Evolutionary conservation across 2,797 vertebrate species (phyloP), one percentile per base, ranked within the genome.

Genomic region (Malacoraja senta): DNA sequence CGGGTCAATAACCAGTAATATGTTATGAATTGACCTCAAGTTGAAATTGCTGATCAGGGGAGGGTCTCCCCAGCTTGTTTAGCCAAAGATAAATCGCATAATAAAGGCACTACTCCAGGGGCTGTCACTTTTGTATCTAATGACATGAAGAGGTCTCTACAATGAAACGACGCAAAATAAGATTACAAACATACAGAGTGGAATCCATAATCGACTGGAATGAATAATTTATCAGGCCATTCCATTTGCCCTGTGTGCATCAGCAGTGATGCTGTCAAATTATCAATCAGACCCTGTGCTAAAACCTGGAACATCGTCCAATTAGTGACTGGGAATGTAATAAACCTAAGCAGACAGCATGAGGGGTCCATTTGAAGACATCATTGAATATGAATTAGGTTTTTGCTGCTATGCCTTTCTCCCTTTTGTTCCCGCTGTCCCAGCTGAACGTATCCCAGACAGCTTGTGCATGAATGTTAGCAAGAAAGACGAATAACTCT

Each of bases 211-310:
- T 92, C 44, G 90, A 92, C 71, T 53, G 19, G 24, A 12, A 26
- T 92, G 90, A 92, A 76, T 92, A 53, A 92, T 92, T 92, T 92
- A 92, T 76, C 90, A 92, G 90, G 44, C 71, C 24, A 53, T 68
- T 92, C 38, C 38, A 76, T 76, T 92, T n/a, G 38, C 29, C 74
- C 90, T 2, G 71, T 76, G 12, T n/a, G 35, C 71, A 92, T 44
- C 71, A 92, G 38, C 9, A 29, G 72, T 92, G 71, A 21, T 92
- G 71, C 71, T 92, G 90, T 92, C 71, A 92, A 58, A 53, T 58
- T 44, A 92, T 92, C 90, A 92, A 53, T 92, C 38, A 76, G 90
- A 76, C 65, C 29, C 90, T 29, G 44, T 76, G 24, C 24, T 72
- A 19, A 92, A 92, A 76, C 71, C 35, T n/a, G 38, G 71, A 92